Evolutionary conservation across 2,888 invertebrate species (phyloP).

Genomic region (Orchesellides sinensis): DNA sequence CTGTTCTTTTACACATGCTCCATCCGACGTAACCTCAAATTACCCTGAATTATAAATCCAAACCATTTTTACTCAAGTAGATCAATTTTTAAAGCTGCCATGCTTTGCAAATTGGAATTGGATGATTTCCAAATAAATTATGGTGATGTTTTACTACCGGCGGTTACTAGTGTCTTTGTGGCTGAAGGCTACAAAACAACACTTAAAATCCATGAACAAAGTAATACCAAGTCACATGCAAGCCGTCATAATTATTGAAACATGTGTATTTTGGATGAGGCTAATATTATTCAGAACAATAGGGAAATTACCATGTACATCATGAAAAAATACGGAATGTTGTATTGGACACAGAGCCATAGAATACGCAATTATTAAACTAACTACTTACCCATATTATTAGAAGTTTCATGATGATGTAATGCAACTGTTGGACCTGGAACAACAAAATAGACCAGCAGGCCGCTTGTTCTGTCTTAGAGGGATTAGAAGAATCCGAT

Average conservation of each 20-base stretch:
- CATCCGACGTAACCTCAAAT: slow-evolving; percentile 17
- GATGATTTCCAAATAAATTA: slow-evolving; percentile 26
- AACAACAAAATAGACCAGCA: slow-evolving; percentile 8
- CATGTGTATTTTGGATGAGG: not conserved
- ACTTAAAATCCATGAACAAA: not conserved
- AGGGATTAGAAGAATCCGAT: slow-evolving; percentile 11
- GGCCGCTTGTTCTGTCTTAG: not conserved
- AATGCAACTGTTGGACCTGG: slow-evolving; percentile 15
- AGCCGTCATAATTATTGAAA: not conserved
- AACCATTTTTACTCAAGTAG: slow-evolving; percentile 3
- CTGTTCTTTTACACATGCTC: slow-evolving; percentile 40
- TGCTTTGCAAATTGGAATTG: slow-evolving; percentile 30
- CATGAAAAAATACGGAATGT: not conserved
- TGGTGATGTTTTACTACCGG: not conserved
- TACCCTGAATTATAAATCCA: slow-evolving; percentile 35
- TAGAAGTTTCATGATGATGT: not conserved
- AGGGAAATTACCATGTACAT: slow-evolving; percentile 5
- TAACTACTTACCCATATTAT: not conserved
- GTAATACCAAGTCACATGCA: slow-evolving; percentile 12
- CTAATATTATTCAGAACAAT: not conserved
- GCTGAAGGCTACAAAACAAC: not conserved
- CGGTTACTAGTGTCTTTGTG: not conserved
- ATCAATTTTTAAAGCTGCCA: too few relatives aligned
- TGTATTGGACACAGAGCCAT: slow-evolving; percentile 7
- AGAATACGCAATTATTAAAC: slow-evolving; percentile 5